Base-by-base conservation (phyloP, 1,140 invertebrate genomes). In the Mercenaria mercenaria region DNA sequence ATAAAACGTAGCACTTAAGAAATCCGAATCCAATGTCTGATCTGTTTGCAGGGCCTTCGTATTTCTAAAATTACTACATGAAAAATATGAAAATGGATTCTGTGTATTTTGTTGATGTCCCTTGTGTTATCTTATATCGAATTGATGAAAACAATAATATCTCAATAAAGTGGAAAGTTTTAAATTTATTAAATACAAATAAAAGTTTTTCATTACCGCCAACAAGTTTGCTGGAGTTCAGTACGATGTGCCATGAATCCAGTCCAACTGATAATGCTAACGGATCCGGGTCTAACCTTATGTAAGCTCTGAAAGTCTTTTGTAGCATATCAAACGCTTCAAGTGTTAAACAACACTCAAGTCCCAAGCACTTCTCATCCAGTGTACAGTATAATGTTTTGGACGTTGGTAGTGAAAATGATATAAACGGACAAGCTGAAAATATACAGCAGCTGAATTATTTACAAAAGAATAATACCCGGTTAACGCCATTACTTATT, bases 401-500 rank as follows among this genome's bases (percentile, higher is more conserved):
- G 32, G 91, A 88, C 26, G 91, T 90, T 29, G 93, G 93, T 85
- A 94, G 88, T 2, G 79, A 90, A 43, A 94, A 87, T 20, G 91
- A 90, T 41, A 94, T 79, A 50, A 82, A 79, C 0, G 92, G 91
- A 74, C 93, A 94, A 61, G 74, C 93, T 94, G 82, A n/a, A 92
- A 92, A 34, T 72, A 29, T 87, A 47, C 6, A 47, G 6, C 6
- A 47, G 15, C 6, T 47, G 15, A 8, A 8, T 47, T 47, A 47
- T 47, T 47, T n/a, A n/a, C n/a, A n/a, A n/a, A n/a, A n/a, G n/a
- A n/a, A n/a, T n/a, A n/a, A n/a, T n/a, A n/a, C n/a, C n/a, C n/a
- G n/a, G n/a, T n/a, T n/a, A n/a, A n/a, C n/a, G n/a, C n/a, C n/a
- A n/a, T n/a, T n/a, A n/a, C n/a, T n/a, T n/a, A n/a, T n/a, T n/a